These are phyloP conservation scores for Cryptus armator DNA, from an alignment of 2,888 invertebrate species.

Conservation along the genomic window DNA sequence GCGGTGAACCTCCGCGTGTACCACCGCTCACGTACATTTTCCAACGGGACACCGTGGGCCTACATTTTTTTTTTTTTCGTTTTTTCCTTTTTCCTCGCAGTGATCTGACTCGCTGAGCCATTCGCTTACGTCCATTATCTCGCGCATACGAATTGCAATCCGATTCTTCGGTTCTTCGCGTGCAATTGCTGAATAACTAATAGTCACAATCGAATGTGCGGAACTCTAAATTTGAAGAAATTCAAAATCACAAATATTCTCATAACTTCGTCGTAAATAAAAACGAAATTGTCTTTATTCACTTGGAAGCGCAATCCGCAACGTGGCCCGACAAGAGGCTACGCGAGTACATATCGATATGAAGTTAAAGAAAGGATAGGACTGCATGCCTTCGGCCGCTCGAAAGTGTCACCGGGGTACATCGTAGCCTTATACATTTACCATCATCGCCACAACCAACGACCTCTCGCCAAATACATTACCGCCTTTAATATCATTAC, in stretches of 20 bases:
- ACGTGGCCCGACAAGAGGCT: background rate
- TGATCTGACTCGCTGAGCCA: slow-evolving; percentile 3
- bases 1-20: slow-evolving; percentile 81
- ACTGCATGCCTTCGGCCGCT: slow-evolving; percentile 40
- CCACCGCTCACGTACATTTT: slow-evolving; percentile 74
- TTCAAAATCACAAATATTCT: background rate
- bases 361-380: background rate
- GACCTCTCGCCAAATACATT: slow-evolving; percentile 79
- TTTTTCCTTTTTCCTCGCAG: slow-evolving; percentile 40
- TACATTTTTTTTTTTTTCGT: slow-evolving; percentile 41
- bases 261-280: background rate
- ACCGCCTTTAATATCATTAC: slow-evolving; percentile 81
- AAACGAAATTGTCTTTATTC: background rate
- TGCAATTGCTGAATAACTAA: background rate
- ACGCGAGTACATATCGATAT: background rate
- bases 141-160: background rate
- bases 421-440: slow-evolving; percentile 63
- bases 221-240: background rate
- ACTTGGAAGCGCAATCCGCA: background rate
- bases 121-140: slow-evolving; percentile 46
- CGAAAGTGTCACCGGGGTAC: slow-evolving; percentile 33
- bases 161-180: background rate
- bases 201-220: background rate
- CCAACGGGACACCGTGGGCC: slow-evolving; percentile 66
- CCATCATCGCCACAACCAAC: slow-evolving; percentile 71